Conservation (phyloP, 2,113 vertebrate genomes). For the Taurulus bubalis region DNA sequence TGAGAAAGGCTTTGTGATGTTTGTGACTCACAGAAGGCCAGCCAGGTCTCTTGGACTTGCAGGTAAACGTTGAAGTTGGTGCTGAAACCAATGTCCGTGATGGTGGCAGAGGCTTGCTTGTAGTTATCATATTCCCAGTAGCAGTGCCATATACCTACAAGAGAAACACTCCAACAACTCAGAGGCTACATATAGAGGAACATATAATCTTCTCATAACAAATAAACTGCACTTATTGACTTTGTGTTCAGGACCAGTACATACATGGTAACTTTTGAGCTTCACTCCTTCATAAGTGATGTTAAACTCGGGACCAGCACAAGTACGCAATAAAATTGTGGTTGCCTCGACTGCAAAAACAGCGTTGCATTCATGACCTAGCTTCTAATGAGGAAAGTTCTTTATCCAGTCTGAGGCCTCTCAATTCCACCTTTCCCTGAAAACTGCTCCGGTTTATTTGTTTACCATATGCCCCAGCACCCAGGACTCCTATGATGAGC, state of each 20-base stretch:
- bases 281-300: too few species aligned
- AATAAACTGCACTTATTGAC: neutral
- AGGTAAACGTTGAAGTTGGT: slow-evolving; percentile 85
- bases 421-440: neutral
- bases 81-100: slow-evolving; percentile 85
- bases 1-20: neutral
- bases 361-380: neutral
- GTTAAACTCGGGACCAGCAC: neutral
- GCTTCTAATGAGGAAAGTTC: neutral
- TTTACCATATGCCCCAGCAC: slow-evolving; percentile 86
- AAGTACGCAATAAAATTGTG: neutral
- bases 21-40: slow-evolving; percentile 87
- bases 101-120: slow-evolving; percentile 66
- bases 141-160: slow-evolving; percentile 90
- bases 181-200: neutral
- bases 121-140: slow-evolving; percentile 85
- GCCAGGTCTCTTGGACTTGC: slow-evolving; percentile 90
- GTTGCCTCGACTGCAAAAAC: neutral
- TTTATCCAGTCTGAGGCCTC: too few species aligned
- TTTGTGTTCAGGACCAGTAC: neutral
- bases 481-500: slow-evolving; percentile 87
- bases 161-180: slow-evolving; percentile 4
- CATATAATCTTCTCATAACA: neutral
- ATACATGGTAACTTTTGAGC: neutral
- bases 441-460: neutral